Base-by-base conservation (phyloP, 2,113 vertebrate genomes). In the Pteropus alecto region DNA sequence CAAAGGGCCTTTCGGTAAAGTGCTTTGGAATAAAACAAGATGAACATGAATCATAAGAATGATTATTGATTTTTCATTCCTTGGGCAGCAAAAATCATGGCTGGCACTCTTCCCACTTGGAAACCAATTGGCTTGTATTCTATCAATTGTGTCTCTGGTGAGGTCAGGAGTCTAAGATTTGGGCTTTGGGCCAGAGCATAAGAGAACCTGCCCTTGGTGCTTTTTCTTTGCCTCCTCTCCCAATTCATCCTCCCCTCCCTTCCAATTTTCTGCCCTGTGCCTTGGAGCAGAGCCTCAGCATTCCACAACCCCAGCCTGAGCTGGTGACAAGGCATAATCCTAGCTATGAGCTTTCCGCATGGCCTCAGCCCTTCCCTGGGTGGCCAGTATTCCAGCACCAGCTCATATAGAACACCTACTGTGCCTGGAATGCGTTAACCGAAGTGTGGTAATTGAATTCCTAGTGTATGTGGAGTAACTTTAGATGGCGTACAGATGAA, bases 31-130 rank as follows among this genome's bases (percentile, higher is more conserved):
- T 87, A 93, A 96, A 96, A 84, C 56, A 48, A 54, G 74, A 77
- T 35, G 38, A 93, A 89, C 71, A 15, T 89, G 85, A 97, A 93
- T 96, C 94, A 93, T 60, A 87, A 92, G 82, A 79, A 68, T 94
- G 61, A 86, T 94, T 70, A 95, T 88, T 83, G 96, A 96, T 93
- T 95, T 95, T 91, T 95, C 48, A 51, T 95, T 97, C 85, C 94
- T 96, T 94, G 95, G 94, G 93, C 85, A 97, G 86, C 90, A 94
- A 65, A 96, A 95, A 41, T 92, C 84, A 61, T 35, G 30, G 77
- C 87, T 98, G 97, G 96, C 96, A n/a, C 30, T 41, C 60, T 89
- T 94, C 94, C 96, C 46, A 60, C 70, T 97, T 95, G 96, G 93
- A 97, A 93, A 84, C 38, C 6, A 1, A 43, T 19, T n/a, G 94